Conservation (phyloP, 2,113 vertebrate species). For the Pteruthius melanotis region DNA sequence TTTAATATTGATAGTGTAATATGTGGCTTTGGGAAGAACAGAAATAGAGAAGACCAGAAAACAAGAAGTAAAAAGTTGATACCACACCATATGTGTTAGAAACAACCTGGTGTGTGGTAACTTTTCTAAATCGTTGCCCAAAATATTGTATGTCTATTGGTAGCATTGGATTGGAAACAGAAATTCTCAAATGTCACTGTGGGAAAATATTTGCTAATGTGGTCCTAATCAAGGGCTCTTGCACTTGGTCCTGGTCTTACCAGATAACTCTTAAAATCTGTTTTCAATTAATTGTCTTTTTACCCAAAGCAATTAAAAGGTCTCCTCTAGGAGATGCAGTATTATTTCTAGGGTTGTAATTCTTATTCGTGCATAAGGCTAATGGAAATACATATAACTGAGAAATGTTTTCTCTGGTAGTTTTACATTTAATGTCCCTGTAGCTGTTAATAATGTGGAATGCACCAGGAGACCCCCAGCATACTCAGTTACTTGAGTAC, state of each 20-base stretch:
- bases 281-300: neutral
- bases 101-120: neutral
- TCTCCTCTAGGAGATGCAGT: neutral
- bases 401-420: neutral
- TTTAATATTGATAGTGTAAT: neutral
- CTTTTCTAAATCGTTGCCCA: neutral
- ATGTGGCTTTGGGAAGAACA: neutral
- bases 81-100: neutral
- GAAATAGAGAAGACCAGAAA: neutral
- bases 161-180: neutral
- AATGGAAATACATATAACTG: neutral
- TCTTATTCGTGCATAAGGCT: neutral
- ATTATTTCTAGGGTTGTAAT: neutral
- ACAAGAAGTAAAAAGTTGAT: neutral
- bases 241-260: neutral
- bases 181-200: neutral
- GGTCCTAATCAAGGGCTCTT: neutral
- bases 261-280: neutral
- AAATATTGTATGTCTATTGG: neutral
- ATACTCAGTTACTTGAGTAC: neutral
- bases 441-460: neutral
- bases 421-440: neutral
- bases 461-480: neutral
- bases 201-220: neutral
- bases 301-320: neutral